A percentile compares a stretch with the other conserved stretches of the same genome.
These are phyloP conservation scores for Anthophora plumipes DNA, from an alignment of 2,888 invertebrate genomes.

Conservation along the genomic window DNA sequence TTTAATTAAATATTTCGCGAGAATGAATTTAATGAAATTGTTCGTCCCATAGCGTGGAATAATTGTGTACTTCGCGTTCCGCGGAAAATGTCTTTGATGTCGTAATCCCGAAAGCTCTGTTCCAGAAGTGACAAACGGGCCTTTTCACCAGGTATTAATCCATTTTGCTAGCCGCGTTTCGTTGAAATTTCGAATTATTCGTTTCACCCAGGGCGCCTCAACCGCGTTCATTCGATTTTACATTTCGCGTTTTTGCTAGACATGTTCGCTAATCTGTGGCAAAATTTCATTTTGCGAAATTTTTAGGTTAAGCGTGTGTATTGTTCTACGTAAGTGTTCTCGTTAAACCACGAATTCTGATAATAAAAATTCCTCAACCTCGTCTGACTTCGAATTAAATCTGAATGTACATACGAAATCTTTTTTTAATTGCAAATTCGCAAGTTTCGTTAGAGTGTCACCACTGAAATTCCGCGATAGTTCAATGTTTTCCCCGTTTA, in stretches of 20 bases:
- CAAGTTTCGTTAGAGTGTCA: neutral
- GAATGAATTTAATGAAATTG: slow-evolving; percentile 34
- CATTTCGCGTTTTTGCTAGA: neutral
- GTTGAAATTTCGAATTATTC: slow-evolving; percentile 18
- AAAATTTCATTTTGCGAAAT: neutral
- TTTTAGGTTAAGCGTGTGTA: too few species aligned
- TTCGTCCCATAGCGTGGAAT: slow-evolving; percentile 20
- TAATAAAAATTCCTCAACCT: neutral
- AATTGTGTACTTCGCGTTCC: slow-evolving; percentile 8
- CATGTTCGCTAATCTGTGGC: neutral
- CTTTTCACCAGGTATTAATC: neutral
- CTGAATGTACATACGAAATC: too few species aligned
- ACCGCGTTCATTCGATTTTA: neutral
- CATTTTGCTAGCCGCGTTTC: neutral
- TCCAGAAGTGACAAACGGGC: neutral
- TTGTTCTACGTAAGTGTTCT: too few species aligned
- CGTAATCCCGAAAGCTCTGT: neutral
- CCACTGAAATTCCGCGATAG: neutral
- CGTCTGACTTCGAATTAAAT: neutral
- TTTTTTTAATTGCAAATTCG: neutral
- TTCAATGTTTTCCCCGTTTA: neutral
- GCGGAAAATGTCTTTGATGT: slow-evolving; percentile 25
- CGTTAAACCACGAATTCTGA: neutral
- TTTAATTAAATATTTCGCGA: slow-evolving; percentile 39
- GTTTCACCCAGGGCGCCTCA: neutral